Evolutionary conservation across 2,888 invertebrate genomes (phyloP), one percentile per base, ranked within the genome.

Genomic region (Lasius fuliginosus): DNA sequence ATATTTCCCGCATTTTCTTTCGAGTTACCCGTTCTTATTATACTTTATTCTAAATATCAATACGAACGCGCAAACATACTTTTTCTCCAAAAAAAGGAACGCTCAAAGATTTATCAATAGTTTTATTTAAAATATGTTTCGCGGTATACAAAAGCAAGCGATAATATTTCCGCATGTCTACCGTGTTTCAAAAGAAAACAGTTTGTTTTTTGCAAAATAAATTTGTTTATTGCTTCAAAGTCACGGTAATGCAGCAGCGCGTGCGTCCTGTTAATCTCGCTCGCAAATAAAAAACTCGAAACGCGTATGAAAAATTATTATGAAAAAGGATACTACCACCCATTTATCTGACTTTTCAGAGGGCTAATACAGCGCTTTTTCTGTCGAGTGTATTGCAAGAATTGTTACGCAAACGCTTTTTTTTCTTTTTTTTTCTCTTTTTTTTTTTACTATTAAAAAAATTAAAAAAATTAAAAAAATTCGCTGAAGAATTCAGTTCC

Each of bases 381-480:
- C 46, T 23, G 30, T 12, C 0, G 56, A 33, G 15, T 5, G 9
- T 60, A 60, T 71, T 27, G 36, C 33, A 69, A 73, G n/a, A 73
- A 71, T 60, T 71, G 46, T 33, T 60, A n/a, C n/a, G 23, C 69
- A 18, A 46, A 30, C 27, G 36, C 2, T 71, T 71, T 79, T 60
- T 46, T 30, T 30, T 30, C 1, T 79, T 71, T 60, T 79, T 60
- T 46, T 30, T 33, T 33, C 1, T 79, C 1, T 71, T 71, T 79
- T 60, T 46, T 30, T 33, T 33, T 3, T 79, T 71, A 71, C 33
- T 46, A 73, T 81, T 81, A 81, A 81, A 81, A n/a, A 81, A 71
- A 60, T 62, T 81, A n/a, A n/a, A n/a, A n/a, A 73, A 81, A 73
- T 81, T 81, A 81, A 81, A 81, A 81, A 81, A 71, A 60, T 62